phyloP scores from a whole-genome alignment of 2,888 invertebrate genomes.

The Torymus tubicola region DNA sequence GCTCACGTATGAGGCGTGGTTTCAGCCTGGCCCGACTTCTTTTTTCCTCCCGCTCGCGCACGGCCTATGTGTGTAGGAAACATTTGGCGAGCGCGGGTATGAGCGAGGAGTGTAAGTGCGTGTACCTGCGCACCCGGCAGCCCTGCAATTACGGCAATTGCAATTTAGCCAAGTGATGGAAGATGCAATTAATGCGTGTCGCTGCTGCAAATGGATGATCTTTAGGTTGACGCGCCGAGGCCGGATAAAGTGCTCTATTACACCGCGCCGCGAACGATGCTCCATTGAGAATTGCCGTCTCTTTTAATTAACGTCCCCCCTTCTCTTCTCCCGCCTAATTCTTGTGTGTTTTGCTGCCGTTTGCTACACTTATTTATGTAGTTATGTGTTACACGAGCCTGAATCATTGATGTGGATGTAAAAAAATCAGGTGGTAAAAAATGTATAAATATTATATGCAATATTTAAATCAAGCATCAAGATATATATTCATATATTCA shows the following conservation, averaged over 20 bases:
- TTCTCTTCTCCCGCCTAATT: not conserved
- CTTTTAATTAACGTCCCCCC: not conserved
- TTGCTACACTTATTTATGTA: too few species aligned
- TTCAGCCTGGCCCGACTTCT: slow-evolving; percentile 63
- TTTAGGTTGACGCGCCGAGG: not conserved
- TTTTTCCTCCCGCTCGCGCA: not conserved
- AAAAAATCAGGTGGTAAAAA: too few species aligned
- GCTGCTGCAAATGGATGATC: slow-evolving; percentile 5
- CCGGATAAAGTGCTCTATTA: not conserved
- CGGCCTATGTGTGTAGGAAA: not conserved
- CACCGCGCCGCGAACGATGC: too few species aligned
- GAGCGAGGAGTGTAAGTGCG: slow-evolving; percentile 5
- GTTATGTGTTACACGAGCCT: too few species aligned
- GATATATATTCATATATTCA: not conserved
- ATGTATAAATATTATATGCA: too few species aligned
- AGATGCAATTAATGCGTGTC: slow-evolving; percentile 47
- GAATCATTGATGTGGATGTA: too few species aligned
- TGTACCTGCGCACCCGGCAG: slow-evolving; percentile 3
- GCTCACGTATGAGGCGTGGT: slow-evolving; percentile 70
- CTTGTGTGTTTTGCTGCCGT: not conserved
- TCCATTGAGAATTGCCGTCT: not conserved
- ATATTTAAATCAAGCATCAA: too few species aligned
- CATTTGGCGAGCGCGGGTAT: slow-evolving; percentile 39
- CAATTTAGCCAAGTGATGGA: slow-evolving; percentile 28
- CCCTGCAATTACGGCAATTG: slow-evolving; percentile 45